A percentile compares a stretch with the other conserved stretches of the same genome.
Conservation (phyloP, 2,888 invertebrate genomes). For the Orthonevra nobilis region DNA sequence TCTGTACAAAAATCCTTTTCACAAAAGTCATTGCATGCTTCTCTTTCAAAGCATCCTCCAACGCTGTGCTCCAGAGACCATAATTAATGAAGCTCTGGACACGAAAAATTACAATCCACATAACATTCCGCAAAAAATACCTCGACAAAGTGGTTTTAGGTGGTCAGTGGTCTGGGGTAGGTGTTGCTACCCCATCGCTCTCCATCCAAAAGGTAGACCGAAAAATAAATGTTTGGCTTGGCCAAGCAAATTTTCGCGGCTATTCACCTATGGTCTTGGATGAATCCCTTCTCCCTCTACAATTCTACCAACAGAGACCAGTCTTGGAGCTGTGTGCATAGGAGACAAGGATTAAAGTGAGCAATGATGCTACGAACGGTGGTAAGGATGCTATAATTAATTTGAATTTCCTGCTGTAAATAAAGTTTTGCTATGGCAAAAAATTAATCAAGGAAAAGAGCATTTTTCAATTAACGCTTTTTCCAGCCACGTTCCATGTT, state of each 20-base stretch:
- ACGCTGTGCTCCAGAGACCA: constrained; percentile 1
- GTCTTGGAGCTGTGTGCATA: constrained; percentile 10
- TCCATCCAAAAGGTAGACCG: constrained; percentile 54
- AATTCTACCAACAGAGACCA: not conserved
- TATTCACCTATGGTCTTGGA: constrained; percentile 60
- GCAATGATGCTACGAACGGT: constrained; percentile 59
- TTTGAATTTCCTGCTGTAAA: constrained; percentile 70
- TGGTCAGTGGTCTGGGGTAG: constrained; percentile 28
- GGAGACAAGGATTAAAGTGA: constrained; percentile 62
- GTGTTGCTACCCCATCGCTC: no score
- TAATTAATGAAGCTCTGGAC: constrained; percentile 68
- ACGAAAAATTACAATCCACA: constrained; percentile 70
- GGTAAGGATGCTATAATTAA: constrained; percentile 69
- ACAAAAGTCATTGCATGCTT: constrained; percentile 16
- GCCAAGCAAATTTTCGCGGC: constrained; percentile 67
- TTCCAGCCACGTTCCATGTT: constrained; percentile 55
- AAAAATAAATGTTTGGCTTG: constrained; percentile 63
- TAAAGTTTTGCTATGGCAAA: constrained; percentile 69
- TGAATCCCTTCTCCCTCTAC: not conserved
- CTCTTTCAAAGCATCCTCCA: constrained; percentile 7
- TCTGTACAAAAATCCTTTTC: constrained; percentile 10
- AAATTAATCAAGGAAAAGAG: constrained; percentile 71
- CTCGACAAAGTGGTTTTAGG: constrained; percentile 66
- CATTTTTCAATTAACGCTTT: constrained; percentile 70
- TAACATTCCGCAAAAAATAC: constrained; percentile 69